phyloP scores from a whole-genome alignment of 2,113 vertebrate species.

The Phyllostomus discolor region DNA sequence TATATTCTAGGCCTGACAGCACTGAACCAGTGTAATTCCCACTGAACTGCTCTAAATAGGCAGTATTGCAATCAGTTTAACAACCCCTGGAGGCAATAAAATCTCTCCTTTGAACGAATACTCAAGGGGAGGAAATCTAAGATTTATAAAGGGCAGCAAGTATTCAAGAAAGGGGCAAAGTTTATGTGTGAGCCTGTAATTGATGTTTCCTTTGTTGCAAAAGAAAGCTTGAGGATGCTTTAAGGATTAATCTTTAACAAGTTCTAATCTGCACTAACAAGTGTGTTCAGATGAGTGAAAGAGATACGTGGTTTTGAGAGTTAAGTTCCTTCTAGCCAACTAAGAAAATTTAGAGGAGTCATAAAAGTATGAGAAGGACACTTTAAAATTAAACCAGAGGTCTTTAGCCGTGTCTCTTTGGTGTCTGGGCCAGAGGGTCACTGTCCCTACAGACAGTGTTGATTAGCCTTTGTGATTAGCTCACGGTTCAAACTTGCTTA shows the following conservation, averaged over 20 bases:
- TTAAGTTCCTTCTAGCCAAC: conserved; percentile 88
- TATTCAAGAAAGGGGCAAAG: conserved; percentile 93
- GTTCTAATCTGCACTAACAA: conserved; percentile 94
- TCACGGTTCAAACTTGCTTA: neutral
- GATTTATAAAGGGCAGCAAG: conserved; percentile 93
- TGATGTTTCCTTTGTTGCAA: conserved; percentile 95
- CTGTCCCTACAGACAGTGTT: neutral
- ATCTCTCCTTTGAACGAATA: conserved; percentile 94
- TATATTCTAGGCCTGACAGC: conserved; percentile 93
- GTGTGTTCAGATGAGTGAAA: conserved; percentile 88
- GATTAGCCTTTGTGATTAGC: neutral
- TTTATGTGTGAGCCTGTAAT: conserved; percentile 93
- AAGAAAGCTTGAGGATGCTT: conserved; percentile 88
- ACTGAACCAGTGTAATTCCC: conserved; percentile 94
- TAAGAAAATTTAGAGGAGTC: conserved; percentile 87
- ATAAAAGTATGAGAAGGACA: conserved; percentile 73
- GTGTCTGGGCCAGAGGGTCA: neutral
- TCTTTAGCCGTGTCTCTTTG: conserved; percentile 29
- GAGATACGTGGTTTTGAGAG: conserved; percentile 84
- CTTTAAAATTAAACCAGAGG: conserved; percentile 67
- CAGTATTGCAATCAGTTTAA: conserved; percentile 97
- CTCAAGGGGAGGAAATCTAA: conserved; percentile 92
- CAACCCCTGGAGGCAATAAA: conserved; percentile 94
- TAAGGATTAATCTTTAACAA: conserved; percentile 98
- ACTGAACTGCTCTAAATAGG: conserved; percentile 95